Base-by-base conservation (phyloP, 1,140 invertebrate species). In the Diorhabda carinulata region DNA sequence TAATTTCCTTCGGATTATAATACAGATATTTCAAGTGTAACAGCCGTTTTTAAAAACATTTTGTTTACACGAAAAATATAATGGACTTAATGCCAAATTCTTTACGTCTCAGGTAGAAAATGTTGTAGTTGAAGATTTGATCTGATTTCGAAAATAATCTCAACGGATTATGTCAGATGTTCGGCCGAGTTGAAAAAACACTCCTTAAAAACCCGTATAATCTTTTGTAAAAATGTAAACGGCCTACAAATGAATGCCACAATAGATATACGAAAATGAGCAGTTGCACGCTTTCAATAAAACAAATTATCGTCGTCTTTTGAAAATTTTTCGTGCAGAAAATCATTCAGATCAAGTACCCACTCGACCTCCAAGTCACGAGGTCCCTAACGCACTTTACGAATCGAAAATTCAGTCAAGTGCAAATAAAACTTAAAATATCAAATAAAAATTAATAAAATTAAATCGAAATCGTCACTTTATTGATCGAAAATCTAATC, bases 121-220 rank as follows among this genome's bases (percentile, higher is more conserved):
- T 52, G 6, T 3, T 4, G 6, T 52, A 52, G 6, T 52, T 52
- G 10, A 41, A 43, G 61, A n/a, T 62, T 43, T 43, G 43, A 62
- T 62, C 61, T 43, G 61, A 62, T 62, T 62, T 62, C 42, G 59
- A 62, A 9, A 62, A 10, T 62, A 62, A 62, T 62, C 61, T 62
- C 61, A n/a, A 7, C 61, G 43, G 61, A 62, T 62, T 44, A 62
- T 41, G 42, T 62, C 43, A 62, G 61, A 43, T 62, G 61, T 47
- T 43, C 61, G 10, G 43, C 25, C 41, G 44, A 43, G 61, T 62
- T n/a, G 61, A 62, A 62, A 62, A 62, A 8, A 43, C 7, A 41
- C 41, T 62, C n/a, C 61, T 62, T 62, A 62, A 62, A 62, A 62
- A 43, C 61, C 61, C 25, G 25, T 10, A 62, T 62, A 62, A 62